A percentile compares a stretch with the other conserved stretches of the same genome.
phyloP scores from a whole-genome alignment of 1,140 invertebrate genomes.

The Euura lappo region DNA sequence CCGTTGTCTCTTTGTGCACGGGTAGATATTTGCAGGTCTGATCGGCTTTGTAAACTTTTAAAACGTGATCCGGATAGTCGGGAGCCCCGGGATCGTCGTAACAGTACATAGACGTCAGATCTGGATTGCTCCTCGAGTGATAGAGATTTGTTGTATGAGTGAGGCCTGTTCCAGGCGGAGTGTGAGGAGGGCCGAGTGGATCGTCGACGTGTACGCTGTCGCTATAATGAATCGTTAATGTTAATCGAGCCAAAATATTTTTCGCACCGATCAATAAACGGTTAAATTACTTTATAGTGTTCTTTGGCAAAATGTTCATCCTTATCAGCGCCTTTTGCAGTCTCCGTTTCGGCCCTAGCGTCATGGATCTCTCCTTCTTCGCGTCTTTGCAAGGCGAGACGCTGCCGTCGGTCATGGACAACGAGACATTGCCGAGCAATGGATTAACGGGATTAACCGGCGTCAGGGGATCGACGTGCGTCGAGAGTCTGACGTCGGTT shows the following conservation, averaged over 20 bases:
- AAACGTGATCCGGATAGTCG: constrained; percentile 95
- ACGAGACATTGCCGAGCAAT: constrained; percentile 48
- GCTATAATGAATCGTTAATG: constrained; percentile 23
- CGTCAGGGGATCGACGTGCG: constrained; percentile 58
- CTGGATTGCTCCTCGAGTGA: constrained; percentile 91
- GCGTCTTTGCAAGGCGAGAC: constrained; percentile 60
- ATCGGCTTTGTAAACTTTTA: constrained; percentile 96
- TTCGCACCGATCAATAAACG: constrained; percentile 13
- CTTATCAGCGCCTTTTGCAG: constrained; percentile 89
- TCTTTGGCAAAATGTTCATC: constrained; percentile 90
- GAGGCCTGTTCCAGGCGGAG: constrained; percentile 55
- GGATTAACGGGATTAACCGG: constrained; percentile 53
- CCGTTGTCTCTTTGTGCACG: constrained; percentile 98
- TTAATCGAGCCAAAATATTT: constrained; percentile 10
- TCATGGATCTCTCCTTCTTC: constrained; percentile 83
- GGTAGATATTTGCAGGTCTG: constrained; percentile 97
- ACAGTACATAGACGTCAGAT: constrained; percentile 78
- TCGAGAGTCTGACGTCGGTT: constrained; percentile 70
- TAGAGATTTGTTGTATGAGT: constrained; percentile 65
- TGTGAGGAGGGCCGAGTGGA: constrained; percentile 57
- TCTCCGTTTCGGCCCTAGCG: constrained; percentile 81
- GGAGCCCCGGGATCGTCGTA: constrained; percentile 76
- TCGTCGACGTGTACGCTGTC: constrained; percentile 68
- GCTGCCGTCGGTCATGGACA: constrained; percentile 51
- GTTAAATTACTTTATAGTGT: constrained; percentile 69